Evolutionary conservation across 2,113 vertebrate species (phyloP).

Genomic region (Ceratotherium simum): DNA sequence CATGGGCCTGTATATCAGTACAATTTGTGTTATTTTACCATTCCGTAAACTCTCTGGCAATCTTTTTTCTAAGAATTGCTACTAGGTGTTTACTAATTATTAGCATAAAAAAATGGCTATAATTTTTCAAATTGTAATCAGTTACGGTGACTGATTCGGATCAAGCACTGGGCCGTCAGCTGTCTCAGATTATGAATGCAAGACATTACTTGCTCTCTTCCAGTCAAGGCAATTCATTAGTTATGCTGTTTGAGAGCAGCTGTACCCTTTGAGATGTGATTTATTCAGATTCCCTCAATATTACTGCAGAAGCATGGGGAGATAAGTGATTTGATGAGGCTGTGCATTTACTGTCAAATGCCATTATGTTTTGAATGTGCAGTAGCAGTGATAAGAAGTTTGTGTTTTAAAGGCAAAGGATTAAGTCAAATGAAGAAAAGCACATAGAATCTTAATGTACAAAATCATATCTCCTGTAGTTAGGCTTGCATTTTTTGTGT

Average conservation of each 20-base stretch:
- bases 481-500: background rate
- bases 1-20: background rate
- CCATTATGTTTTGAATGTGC: slow-evolving; percentile 81
- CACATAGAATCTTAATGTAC: slow-evolving; percentile 68
- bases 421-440: slow-evolving; percentile 77
- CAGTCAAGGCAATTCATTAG: slow-evolving; percentile 87
- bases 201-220: slow-evolving; percentile 78
- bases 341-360: slow-evolving; percentile 86
- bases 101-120: slow-evolving; percentile 78
- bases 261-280: slow-evolving; percentile 86
- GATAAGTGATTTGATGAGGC: slow-evolving; percentile 87
- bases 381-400: slow-evolving; percentile 81
- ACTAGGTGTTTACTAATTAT: slow-evolving; percentile 82
- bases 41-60: slow-evolving; percentile 8
- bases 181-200: slow-evolving; percentile 77
- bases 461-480: background rate
- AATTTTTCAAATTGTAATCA: slow-evolving; percentile 85
- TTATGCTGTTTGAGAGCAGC: slow-evolving; percentile 86
- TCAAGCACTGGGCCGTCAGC: slow-evolving; percentile 75
- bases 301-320: slow-evolving; percentile 78
- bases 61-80: slow-evolving; percentile 52
- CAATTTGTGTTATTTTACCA: background rate
- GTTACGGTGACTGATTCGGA: slow-evolving; percentile 75
- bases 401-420: slow-evolving; percentile 75
- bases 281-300: slow-evolving; percentile 86